phyloP scores from a whole-genome alignment of 2,888 invertebrate genomes.

The Choreutis nemorana region DNA sequence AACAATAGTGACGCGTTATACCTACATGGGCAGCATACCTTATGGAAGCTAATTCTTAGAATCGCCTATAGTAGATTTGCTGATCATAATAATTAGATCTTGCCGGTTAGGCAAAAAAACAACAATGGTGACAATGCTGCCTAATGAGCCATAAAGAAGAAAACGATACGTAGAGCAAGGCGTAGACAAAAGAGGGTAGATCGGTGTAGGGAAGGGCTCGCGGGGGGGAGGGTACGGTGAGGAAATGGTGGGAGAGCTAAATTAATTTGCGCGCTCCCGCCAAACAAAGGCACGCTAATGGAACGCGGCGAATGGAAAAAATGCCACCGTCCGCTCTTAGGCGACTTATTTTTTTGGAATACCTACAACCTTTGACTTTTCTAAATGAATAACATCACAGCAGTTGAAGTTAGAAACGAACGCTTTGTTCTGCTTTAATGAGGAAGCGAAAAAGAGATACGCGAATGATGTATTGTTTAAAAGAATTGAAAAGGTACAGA shows the following conservation, averaged over 20 bases:
- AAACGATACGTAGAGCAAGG: conserved; percentile 66
- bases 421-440: conserved; percentile 56
- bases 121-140: conserved; percentile 64
- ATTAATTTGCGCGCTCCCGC: conserved; percentile 67
- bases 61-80: conserved; percentile 32
- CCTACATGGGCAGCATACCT: too few relatives aligned
- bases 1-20: too few relatives aligned
- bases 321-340: conserved; percentile 66
- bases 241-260: conserved; percentile 67
- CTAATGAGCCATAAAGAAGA: conserved; percentile 68
- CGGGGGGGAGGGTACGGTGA: conserved; percentile 29
- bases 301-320: conserved; percentile 68
- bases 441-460: conserved; percentile 37
- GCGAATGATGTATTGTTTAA: conserved; percentile 15
- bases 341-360: conserved; percentile 59
- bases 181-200: conserved; percentile 64
- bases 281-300: conserved; percentile 68
- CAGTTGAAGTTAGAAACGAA: conserved; percentile 46
- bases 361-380: conserved; percentile 66
- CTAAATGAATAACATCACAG: conserved; percentile 65
- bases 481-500: too few relatives aligned
- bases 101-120: conserved; percentile 50
- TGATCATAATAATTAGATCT: conserved; percentile 59
- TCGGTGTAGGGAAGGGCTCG: conserved; percentile 23
- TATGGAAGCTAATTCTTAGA: too few relatives aligned